Evolutionary conservation across 2,797 vertebrate genomes (phyloP), one percentile per base, ranked within the genome.

Genomic region (Mycteria americana): DNA sequence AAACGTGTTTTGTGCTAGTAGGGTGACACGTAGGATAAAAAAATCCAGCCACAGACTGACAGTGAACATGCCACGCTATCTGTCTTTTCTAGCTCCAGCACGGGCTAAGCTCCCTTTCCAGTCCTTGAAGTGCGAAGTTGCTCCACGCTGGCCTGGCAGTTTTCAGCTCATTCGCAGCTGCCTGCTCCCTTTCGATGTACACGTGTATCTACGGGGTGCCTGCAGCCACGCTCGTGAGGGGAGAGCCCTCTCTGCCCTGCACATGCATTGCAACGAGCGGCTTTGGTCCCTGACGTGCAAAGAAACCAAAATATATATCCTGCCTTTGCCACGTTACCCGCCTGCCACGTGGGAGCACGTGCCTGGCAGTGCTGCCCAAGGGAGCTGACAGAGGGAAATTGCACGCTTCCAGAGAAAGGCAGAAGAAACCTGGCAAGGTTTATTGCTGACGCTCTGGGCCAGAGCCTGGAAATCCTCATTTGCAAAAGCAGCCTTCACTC

Each of bases 391-490:
- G 65, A 76, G 74, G 68, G 46, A 59, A 39, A 28, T 3, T 9
- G 21, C 64, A 67, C 10, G 2, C 31, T n/a, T 43, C 35, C 50
- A 48, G 72, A 69, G 43, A 13, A 45, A 4, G 1, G 30, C 2
- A 0, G 51, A 60, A 54, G 35, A 28, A 92, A 64, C 79, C 62
- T 78, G 82, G 62, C 88, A 89, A 77, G 46, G 45, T 68, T 88
- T 30, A 37, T 37, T 0, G 0, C 41, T 21, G 73, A 16, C 3
- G 3, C 30, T 35, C 62, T 0, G 2, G 30, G 72, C 57, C 79
- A 80, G 30, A 69, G 82, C 72, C 68, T 80, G 62, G 87, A 87
- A 95, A 87, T 67, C 56, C 87, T 91, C 7, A 0, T 50, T 78
- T 75, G 73, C 76, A 74, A 60, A 54, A 85, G 79, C 87, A 78